phyloP scores from a whole-genome alignment of 2,888 invertebrate genomes.

The Caenorhabditis panamensis region DNA sequence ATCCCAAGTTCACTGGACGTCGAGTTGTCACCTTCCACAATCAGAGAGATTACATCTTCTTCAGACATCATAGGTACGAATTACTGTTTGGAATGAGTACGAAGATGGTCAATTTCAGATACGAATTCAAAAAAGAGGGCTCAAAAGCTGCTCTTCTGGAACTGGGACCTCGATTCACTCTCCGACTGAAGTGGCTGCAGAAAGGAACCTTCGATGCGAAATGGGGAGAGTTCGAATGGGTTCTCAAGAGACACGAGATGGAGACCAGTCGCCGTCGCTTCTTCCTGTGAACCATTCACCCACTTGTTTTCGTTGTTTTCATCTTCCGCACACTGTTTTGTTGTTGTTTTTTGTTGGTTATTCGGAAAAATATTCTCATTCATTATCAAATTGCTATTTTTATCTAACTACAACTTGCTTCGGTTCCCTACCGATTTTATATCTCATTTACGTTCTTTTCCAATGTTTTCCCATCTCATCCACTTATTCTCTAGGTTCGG shows the following conservation, averaged over 20 bases:
- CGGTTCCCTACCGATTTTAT: constrained; percentile 12
- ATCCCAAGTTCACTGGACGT: constrained; percentile 94
- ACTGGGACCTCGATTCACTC: constrained; percentile 96
- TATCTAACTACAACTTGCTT: not conserved
- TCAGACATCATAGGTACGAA: constrained; percentile 91
- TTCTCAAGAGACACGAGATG: constrained; percentile 90
- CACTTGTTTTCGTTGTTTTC: constrained; percentile 13
- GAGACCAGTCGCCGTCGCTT: constrained; percentile 94
- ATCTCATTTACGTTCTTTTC: not conserved
- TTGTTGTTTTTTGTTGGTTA: constrained; percentile 54
- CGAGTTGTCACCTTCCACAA: constrained; percentile 98
- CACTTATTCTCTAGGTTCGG: constrained; percentile 15
- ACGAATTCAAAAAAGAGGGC: constrained; percentile 88
- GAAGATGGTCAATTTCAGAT: constrained; percentile 83
- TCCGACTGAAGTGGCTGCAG: constrained; percentile 93
- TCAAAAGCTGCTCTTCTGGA: constrained; percentile 88
- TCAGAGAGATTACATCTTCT: constrained; percentile 98
- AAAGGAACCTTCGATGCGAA: constrained; percentile 98
- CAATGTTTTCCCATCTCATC: not conserved
- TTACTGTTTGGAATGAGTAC: not conserved
- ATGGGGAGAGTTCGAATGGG: constrained; percentile 97
- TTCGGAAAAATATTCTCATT: constrained; percentile 5
- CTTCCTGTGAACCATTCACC: constrained; percentile 86
- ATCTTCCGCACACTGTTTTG: constrained; percentile 10
- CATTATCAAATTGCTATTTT: not conserved